Conservation (phyloP, 2,888 invertebrate species). For the Epirrhoe alternata region DNA sequence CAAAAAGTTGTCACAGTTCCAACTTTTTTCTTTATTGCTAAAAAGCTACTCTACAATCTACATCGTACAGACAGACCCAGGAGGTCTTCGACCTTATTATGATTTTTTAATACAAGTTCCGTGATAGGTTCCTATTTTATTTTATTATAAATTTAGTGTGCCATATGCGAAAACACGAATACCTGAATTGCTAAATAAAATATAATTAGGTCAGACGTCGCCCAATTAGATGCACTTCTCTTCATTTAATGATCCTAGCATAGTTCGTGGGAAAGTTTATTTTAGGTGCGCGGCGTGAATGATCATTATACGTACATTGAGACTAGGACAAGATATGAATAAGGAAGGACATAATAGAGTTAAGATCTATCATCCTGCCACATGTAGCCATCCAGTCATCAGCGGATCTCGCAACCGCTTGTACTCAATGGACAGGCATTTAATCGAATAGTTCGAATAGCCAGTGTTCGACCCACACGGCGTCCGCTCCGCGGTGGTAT, state of each 20-base stretch:
- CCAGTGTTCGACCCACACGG: slow-evolving; percentile 57
- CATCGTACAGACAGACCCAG: too few species aligned
- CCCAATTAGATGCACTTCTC: slow-evolving; percentile 10
- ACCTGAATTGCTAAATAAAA: neutral
- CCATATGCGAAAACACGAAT: neutral
- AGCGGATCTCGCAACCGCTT: slow-evolving; percentile 23
- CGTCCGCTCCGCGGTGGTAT: slow-evolving; percentile 74
- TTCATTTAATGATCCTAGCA: slow-evolving; percentile 5
- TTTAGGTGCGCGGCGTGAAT: slow-evolving; percentile 8
- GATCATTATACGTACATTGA: slow-evolving; percentile 17
- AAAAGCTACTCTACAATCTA: neutral
- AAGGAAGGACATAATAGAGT: slow-evolving; percentile 44
- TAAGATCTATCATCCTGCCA: slow-evolving; percentile 46
- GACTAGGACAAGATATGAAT: slow-evolving; percentile 29
- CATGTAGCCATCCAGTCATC: slow-evolving; percentile 29
- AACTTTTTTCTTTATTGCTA: neutral
- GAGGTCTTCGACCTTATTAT: neutral
- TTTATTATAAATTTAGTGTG: neutral
- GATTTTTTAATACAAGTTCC: neutral
- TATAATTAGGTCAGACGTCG: slow-evolving; percentile 6
- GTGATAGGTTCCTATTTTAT: neutral
- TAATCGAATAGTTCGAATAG: slow-evolving; percentile 65
- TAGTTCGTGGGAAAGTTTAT: slow-evolving; percentile 23
- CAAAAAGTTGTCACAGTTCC: neutral
- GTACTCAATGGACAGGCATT: slow-evolving; percentile 47